Evolutionary conservation across 2,888 invertebrate genomes (phyloP).

Genomic region (Xestoiulus laeticollis): DNA sequence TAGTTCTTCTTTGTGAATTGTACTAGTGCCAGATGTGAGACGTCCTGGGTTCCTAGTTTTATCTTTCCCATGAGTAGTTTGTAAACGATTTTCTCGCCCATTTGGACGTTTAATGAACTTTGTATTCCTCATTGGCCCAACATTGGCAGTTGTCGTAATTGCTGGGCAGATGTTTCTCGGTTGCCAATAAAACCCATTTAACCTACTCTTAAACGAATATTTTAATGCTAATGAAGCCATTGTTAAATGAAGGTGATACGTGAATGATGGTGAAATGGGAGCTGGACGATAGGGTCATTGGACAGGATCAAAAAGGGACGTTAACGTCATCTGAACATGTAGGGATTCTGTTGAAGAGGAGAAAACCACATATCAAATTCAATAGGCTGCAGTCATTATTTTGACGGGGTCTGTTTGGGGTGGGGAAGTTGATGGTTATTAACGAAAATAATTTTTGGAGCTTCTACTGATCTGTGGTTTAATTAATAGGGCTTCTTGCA

Average conservation of each 20-base stretch:
- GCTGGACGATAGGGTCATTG: neutral
- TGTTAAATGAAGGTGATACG: conserved; percentile 6
- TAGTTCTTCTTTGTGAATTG: neutral
- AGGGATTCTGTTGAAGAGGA: neutral
- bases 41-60: neutral
- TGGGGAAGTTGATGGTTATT: neutral
- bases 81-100: neutral
- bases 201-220: neutral
- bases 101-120: conserved; percentile 34
- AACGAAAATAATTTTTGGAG: neutral
- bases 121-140: neutral
- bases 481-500: neutral
- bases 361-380: neutral
- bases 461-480: neutral
- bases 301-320: neutral
- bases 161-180: conserved; percentile 17
- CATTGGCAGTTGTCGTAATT: conserved; percentile 34
- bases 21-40: neutral
- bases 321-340: neutral
- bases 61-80: conserved; percentile 13
- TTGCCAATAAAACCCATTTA: neutral
- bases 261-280: neutral
- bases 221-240: conserved; percentile 15
- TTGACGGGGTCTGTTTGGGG: neutral
- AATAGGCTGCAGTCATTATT: neutral